phyloP scores from a whole-genome alignment of 2,888 invertebrate genomes.

The Onthophagus sagittarius region DNA sequence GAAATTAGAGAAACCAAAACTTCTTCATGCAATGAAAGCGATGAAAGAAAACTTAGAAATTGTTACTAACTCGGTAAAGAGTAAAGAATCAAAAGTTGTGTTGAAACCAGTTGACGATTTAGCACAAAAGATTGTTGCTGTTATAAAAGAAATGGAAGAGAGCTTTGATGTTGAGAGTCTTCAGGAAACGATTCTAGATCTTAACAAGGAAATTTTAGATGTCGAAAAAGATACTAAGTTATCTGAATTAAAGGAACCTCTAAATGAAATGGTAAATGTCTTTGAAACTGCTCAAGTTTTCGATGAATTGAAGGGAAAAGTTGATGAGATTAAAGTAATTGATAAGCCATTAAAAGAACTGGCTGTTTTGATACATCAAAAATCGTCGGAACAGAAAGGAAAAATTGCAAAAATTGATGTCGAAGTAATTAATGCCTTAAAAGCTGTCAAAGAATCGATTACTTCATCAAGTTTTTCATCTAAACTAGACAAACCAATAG shows the following conservation, averaged over 20 bases:
- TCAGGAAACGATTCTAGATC: conserved; percentile 8
- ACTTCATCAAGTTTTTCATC: not conserved
- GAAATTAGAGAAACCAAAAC: not conserved
- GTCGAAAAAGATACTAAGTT: conserved; percentile 7
- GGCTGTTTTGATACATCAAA: not conserved
- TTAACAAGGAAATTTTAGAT: not conserved
- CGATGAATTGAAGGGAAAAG: not conserved
- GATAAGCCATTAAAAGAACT: conserved; percentile 9
- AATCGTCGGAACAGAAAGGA: not conserved
- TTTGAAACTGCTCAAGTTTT: not conserved
- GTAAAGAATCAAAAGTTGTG: conserved; percentile 18
- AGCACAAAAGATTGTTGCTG: conserved; percentile 5
- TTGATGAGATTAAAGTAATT: not conserved
- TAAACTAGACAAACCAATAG: not conserved
- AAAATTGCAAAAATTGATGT: not conserved
- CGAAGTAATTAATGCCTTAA: conserved; percentile 3
- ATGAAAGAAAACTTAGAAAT: not conserved
- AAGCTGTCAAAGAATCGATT: conserved; percentile 4
- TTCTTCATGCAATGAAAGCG: not conserved
- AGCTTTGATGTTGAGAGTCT: not conserved
- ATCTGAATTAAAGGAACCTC: conserved; percentile 16
- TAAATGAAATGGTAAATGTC: conserved; percentile 11
- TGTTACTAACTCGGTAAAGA: not conserved
- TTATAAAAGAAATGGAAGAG: not conserved
- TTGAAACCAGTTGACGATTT: conserved; percentile 17